Evolutionary conservation across 1,140 invertebrate genomes (phyloP).

Genomic region (Lerema accius): DNA sequence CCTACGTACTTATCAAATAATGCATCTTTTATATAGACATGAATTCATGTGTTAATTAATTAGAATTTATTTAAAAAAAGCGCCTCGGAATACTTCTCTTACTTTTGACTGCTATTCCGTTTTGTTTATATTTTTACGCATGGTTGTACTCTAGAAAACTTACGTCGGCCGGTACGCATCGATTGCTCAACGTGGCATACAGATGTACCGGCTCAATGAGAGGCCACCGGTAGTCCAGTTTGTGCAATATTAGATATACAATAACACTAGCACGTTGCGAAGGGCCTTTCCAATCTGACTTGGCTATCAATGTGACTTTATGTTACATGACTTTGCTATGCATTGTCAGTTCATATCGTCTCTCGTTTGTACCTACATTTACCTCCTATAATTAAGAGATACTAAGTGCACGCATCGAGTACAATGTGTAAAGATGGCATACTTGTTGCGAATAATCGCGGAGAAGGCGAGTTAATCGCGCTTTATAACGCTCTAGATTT

Average conservation of each 20-base stretch:
- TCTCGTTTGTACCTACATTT: neutral
- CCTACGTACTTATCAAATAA: too few relatives aligned
- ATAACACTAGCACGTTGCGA: slow-evolving; percentile 48
- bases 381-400: slow-evolving; percentile 10
- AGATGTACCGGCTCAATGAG: slow-evolving; percentile 45
- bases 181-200: slow-evolving; percentile 51
- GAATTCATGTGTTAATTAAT: too few relatives aligned
- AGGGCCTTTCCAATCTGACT: slow-evolving; percentile 46
- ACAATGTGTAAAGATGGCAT: slow-evolving; percentile 20
- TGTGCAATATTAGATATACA: slow-evolving; percentile 51
- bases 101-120: slow-evolving; percentile 5
- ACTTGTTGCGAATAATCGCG: slow-evolving; percentile 17
- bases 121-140: slow-evolving; percentile 44
- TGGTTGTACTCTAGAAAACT: slow-evolving; percentile 40
- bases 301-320: slow-evolving; percentile 32
- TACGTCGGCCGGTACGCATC: slow-evolving; percentile 36
- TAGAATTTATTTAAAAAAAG: too few relatives aligned
- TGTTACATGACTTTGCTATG: slow-evolving; percentile 4
- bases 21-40: too few relatives aligned
- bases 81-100: slow-evolving; percentile 8
- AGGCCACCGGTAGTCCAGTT: slow-evolving; percentile 50
- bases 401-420: neutral
- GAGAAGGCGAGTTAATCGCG: slow-evolving; percentile 11
- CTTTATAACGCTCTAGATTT: slow-evolving; percentile 15
- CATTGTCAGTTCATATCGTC: neutral